Percentiles rank a stretch among this genome's conserved stretches.
These are phyloP conservation scores for Aproaerema taeniolella DNA, from an alignment of 2,888 invertebrate species.

Conservation along the genomic window DNA sequence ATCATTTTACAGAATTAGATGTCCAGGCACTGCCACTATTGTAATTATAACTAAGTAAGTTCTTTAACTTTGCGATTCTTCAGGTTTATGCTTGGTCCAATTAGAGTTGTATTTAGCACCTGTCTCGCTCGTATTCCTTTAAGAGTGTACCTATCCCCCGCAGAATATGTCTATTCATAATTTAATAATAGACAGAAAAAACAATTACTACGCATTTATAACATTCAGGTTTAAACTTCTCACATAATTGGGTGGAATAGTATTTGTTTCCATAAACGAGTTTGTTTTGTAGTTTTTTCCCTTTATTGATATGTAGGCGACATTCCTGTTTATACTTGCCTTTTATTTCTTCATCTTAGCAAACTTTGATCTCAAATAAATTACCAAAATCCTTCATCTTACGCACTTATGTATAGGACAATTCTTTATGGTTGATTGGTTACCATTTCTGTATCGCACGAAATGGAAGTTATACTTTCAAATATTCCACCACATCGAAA, in stretches of 20 bases:
- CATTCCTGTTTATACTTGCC: slow-evolving; percentile 24
- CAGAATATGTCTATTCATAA: too few relatives aligned
- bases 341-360: slow-evolving; percentile 18
- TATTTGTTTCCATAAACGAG: slow-evolving; percentile 7
- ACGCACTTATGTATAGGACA: slow-evolving; percentile 31
- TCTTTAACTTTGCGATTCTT: slow-evolving; percentile 23
- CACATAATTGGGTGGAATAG: slow-evolving; percentile 19
- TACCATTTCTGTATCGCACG: slow-evolving; percentile 31
- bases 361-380: slow-evolving; percentile 59
- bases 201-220: too few relatives aligned
- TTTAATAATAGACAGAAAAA: too few relatives aligned
- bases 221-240: too few relatives aligned
- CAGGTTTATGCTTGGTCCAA: too few relatives aligned
- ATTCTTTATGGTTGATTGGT: slow-evolving; percentile 37
- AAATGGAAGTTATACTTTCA: background rate
- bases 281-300: slow-evolving; percentile 16
- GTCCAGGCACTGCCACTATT: slow-evolving; percentile 58
- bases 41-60: slow-evolving; percentile 46
- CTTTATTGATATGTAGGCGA: slow-evolving; percentile 23
- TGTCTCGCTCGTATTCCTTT: too few relatives aligned
- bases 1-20: slow-evolving; percentile 20
- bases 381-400: slow-evolving; percentile 54
- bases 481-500: slow-evolving; percentile 14
- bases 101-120: too few relatives aligned
- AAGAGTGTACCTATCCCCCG: too few relatives aligned